Evolutionary conservation across 2,888 invertebrate genomes (phyloP), one percentile per base, ranked within the genome.

Genomic region (Pimpla rufipes): DNA sequence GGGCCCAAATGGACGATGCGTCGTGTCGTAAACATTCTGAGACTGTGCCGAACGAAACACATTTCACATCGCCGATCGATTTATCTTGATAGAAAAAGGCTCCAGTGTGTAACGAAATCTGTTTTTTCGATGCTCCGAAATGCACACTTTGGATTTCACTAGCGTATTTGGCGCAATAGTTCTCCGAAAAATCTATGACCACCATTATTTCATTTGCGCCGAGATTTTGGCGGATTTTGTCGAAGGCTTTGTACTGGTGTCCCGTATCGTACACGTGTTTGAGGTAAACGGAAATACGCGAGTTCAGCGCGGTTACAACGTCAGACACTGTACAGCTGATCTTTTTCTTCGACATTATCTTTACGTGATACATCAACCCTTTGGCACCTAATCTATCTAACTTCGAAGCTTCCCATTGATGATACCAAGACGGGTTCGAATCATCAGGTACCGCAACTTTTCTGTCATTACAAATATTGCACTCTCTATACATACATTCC

Each of bases 21-120:
- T 73, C 68, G 71, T 84, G 68, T 23, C 71, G 62, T 13, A 79
- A 55, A 52, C 50, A 74, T 21, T 79, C 73, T 70, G 35, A 67
- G 70, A 81, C 62, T n/a, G 35, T 62, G n/a, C 35, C 35, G 37
- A 62, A 62, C 6, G 37, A 62, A 62, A 16, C 29, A 62, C 62
- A 62, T 37, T 37, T 62, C 37, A 62, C 37, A 3, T 29, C 16
- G 62, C 62, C 62, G 37, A 13, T 37, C 16, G 37, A 62, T 62
- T 62, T 16, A 5, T 62, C 62, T 16, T 62, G 7, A 62, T 37
- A 62, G n/a, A 62, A 62, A 62, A 62, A 62, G 16, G 37, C 62
- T 62, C 62, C n/a, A 37, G 29, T 62, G 6, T 62, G 62, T 37
- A 62, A 35, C 16, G 62, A 62, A 37, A 62, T 57, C 57, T 37